Evolutionary conservation across 2,113 vertebrate species (phyloP).

Genomic region (Corvus cornix): DNA sequence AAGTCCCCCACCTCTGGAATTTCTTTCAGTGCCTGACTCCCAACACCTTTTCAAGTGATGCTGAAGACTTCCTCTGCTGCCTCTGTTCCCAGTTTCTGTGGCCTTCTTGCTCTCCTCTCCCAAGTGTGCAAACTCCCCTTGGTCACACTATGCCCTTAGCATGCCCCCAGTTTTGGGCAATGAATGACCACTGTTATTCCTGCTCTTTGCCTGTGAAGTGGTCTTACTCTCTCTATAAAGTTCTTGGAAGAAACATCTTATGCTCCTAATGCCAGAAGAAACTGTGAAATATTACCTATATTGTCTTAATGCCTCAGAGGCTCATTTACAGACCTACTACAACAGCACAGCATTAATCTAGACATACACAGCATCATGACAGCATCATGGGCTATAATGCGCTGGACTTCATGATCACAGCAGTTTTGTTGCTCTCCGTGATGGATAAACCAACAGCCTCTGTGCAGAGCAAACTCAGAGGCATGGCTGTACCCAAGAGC

Average conservation of each 20-base stretch:
- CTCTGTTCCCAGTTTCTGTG: fast-evolving
- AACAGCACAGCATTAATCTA: not conserved
- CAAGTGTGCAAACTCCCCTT: not conserved
- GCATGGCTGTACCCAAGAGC: fast-evolving
- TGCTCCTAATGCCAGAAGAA: not conserved
- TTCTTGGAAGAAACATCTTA: not conserved
- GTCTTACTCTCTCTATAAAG: not conserved
- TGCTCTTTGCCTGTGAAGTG: not conserved
- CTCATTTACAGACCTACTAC: not conserved
- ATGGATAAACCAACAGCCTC: not conserved
- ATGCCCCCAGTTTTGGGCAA: not conserved
- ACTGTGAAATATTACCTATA: not conserved
- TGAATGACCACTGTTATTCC: not conserved
- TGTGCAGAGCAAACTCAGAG: not conserved
- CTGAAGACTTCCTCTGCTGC: not conserved
- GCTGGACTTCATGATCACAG: not conserved
- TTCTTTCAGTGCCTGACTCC: not conserved
- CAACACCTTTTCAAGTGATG: not conserved
- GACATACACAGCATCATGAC: not conserved
- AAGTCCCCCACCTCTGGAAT: not conserved
- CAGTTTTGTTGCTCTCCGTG: not conserved
- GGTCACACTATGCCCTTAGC: not conserved
- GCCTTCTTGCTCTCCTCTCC: not conserved
- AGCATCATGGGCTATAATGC: not conserved
- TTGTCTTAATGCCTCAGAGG: not conserved